Evolutionary conservation across 2,113 vertebrate genomes (phyloP).

Genomic region (Cebidichthys violaceus): DNA sequence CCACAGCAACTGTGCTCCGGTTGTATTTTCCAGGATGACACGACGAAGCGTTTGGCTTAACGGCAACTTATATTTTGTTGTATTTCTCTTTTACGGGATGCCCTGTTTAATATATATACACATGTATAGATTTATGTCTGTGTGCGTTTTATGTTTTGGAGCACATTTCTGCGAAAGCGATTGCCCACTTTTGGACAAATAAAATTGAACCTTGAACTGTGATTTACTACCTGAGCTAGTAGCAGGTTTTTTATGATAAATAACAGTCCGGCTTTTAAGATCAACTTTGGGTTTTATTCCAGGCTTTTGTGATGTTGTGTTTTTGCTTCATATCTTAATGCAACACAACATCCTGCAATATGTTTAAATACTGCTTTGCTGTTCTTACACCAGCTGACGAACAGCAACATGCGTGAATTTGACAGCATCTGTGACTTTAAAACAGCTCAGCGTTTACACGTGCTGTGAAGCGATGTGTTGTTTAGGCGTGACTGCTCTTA

Average conservation of each 20-base stretch:
- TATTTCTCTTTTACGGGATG: neutral
- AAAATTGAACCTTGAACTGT: slow-evolving; percentile 16
- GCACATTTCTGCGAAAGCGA: slow-evolving; percentile 24
- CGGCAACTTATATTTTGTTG: neutral
- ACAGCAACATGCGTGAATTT: neutral
- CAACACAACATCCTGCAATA: neutral
- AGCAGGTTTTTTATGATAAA: neutral
- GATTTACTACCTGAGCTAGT: neutral
- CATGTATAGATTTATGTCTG: slow-evolving; percentile 1
- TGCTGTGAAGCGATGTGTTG: slow-evolving; percentile 1
- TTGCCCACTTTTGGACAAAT: slow-evolving; percentile 13
- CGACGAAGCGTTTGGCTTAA: neutral
- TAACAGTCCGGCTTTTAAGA: neutral
- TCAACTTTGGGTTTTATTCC: neutral
- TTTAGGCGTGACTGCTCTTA: slow-evolving; percentile 6
- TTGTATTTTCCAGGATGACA: slow-evolving; percentile 16
- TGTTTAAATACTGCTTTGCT: neutral
- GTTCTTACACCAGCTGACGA: neutral
- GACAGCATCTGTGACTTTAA: neutral
- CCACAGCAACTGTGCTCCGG: neutral
- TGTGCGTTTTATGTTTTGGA: slow-evolving; percentile 11
- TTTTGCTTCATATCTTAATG: neutral
- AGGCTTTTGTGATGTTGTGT: neutral
- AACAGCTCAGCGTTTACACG: neutral
- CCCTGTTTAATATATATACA: slow-evolving; percentile 2